Base-by-base conservation (phyloP, 2,888 invertebrate species). In the Ernsta delagoae region DNA sequence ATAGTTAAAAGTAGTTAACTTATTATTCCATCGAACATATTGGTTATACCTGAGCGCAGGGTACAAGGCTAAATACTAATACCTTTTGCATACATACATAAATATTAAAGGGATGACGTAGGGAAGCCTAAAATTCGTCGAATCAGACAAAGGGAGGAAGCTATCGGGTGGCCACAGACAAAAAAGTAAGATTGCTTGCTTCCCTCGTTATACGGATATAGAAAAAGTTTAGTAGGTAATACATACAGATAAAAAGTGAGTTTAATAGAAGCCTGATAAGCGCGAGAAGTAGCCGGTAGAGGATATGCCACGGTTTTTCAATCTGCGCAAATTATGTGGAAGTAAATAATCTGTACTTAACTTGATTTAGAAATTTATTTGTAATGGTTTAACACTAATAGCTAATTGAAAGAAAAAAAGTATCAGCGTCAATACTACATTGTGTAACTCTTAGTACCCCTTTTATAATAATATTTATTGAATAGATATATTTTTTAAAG, bases 61-160 rank as follows among this genome's bases (percentile, higher is more conserved):
- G 24, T 36, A n/a, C n/a, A n/a, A n/a, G n/a, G n/a, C n/a, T n/a
- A n/a, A n/a, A n/a, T n/a, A n/a, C 39, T 69, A 71, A 68, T 71
- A 54, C 74, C 75, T 79, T 85, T 81, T 82, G 85, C 85, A 81
- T 84, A 78, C 71, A 72, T 71, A 67, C 79, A 85, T 85, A 79
- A 83, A 84, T 82, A 84, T 86, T 82, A 75, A 81, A 83, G 79
- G 83, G 82, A 76, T 84, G 78, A 76, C 77, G 81, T 74, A 78
- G 80, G 80, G 90, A 90, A 90, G 88, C 88, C 86, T 80, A 84
- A 85, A 86, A 82, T 89, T 89, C 87, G 78, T 81, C 79, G 87
- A 84, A 88, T 77, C 77, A 75, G 79, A 90, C 92, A 92, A 92
- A 90, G 89, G 83, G 85, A 92, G 92, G 92, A 92, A 89, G 85